These are phyloP conservation scores for Phoebastria nigripes DNA, from an alignment of 2,797 vertebrate species.

Conservation along the genomic window DNA sequence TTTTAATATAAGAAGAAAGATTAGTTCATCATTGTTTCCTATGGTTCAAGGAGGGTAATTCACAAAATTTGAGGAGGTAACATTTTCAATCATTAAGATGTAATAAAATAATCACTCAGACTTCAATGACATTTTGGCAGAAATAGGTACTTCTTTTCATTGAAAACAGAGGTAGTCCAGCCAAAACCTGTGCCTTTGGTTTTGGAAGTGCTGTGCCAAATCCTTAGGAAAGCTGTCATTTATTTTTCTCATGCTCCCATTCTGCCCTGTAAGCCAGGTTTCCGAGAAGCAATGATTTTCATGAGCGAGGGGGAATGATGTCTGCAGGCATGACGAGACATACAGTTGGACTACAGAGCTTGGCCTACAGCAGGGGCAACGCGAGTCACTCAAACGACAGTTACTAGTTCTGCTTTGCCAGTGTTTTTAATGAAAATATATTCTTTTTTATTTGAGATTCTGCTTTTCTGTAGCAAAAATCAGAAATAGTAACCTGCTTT, in stretches of 20 bases:
- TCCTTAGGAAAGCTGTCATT: not conserved
- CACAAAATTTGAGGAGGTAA: not conserved
- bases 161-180: not conserved
- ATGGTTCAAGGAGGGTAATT: not conserved
- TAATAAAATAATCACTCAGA: conserved; percentile 1
- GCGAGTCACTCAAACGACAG: not conserved
- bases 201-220: not conserved
- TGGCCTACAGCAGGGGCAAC: not conserved
- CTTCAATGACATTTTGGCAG: not conserved
- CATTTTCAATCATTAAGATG: not conserved
- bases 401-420: not conserved
- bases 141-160: not conserved
- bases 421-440: not conserved
- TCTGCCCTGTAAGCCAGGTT: not conserved
- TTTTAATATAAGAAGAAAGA: not conserved
- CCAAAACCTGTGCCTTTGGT: not conserved
- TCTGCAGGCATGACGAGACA: not conserved
- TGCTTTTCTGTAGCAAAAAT: not conserved
- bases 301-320: not conserved
- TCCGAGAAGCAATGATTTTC: not conserved
- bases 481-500: not conserved
- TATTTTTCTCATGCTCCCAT: not conserved
- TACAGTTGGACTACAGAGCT: not conserved
- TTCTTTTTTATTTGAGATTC: not conserved
- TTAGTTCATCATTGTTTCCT: not conserved